Evolutionary conservation across 1,140 invertebrate species (phyloP).

Genomic region (Mylabris phalerata): DNA sequence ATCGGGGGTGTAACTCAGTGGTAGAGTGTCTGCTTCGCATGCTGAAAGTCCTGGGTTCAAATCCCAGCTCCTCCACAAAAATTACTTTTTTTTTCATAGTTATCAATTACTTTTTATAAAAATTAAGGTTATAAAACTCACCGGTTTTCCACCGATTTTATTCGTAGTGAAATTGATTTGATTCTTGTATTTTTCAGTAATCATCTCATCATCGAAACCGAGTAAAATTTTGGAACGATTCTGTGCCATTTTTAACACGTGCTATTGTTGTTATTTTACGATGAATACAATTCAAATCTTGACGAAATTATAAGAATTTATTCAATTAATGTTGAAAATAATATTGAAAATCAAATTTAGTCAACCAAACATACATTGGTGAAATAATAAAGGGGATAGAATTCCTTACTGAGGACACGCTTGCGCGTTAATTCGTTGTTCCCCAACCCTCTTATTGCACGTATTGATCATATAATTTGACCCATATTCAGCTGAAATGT

Average conservation of each 20-base stretch:
- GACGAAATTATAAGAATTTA: background rate
- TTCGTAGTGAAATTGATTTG: slow-evolving; percentile 58
- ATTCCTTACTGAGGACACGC: background rate
- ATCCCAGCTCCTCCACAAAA: slow-evolving; percentile 58
- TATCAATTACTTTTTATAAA: background rate
- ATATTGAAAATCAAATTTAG: slow-evolving; percentile 1
- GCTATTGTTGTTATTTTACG: background rate
- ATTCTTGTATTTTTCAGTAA: slow-evolving; percentile 55
- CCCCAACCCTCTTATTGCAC: no score
- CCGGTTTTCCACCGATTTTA: slow-evolving; percentile 64
- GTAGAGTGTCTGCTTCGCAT: slow-evolving; percentile 73
- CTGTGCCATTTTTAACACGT: slow-evolving; percentile 40
- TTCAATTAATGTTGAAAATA: background rate
- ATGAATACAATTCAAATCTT: no score
- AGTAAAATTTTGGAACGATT: slow-evolving; percentile 51
- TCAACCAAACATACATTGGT: slow-evolving; percentile 11
- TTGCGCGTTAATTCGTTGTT: no score
- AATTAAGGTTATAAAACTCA: slow-evolving; percentile 41
- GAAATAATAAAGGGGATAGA: background rate
- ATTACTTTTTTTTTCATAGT: slow-evolving; percentile 34
- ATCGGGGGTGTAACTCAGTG: slow-evolving; percentile 66
- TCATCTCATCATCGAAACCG: slow-evolving; percentile 62
- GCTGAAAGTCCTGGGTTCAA: slow-evolving; percentile 71
- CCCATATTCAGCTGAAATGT: no score
- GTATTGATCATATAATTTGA: no score